phyloP scores from a whole-genome alignment of 2,113 vertebrate genomes.

The Triplophysa siluroides region DNA sequence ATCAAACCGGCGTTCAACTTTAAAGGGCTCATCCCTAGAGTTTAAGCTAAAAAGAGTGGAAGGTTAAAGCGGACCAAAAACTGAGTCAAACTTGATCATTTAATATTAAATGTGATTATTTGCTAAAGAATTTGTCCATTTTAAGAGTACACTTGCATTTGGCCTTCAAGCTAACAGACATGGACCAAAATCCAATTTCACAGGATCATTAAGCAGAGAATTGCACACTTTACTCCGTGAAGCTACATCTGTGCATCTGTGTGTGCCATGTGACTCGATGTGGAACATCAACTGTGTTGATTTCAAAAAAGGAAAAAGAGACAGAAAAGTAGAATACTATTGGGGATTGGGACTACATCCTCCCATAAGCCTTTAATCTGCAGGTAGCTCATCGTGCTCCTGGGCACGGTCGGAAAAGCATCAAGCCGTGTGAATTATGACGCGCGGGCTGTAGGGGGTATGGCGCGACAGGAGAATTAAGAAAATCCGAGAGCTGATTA shows the following conservation, averaged over 20 bases:
- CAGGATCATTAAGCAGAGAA: neutral
- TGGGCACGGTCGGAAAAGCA: conserved; percentile 61
- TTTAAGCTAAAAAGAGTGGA: no score
- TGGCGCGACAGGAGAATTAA: conserved; percentile 35
- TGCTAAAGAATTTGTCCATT: neutral
- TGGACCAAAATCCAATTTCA: neutral
- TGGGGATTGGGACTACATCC: conserved; percentile 52
- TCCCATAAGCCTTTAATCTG: conserved; percentile 63
- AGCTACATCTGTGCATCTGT: conserved; percentile 22
- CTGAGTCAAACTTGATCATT: no score
- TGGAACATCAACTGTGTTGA: conserved; percentile 16
- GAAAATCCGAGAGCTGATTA: conserved; percentile 54
- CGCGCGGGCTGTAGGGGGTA: conserved; percentile 53
- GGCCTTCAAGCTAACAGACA: neutral
- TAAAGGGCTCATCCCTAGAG: no score
- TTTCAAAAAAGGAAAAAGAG: conserved; percentile 18
- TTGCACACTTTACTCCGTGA: neutral
- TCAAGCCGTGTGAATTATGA: conserved; percentile 69
- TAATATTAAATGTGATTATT: no score
- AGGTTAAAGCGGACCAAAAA: no score
- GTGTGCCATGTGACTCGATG: neutral
- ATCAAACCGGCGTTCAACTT: no score
- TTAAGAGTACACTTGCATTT: neutral
- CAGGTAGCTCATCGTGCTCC: conserved; percentile 58
- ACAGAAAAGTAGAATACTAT: conserved; percentile 34